These are phyloP conservation scores for Sipunculus nudus DNA, from an alignment of 2,888 invertebrate species.

Conservation along the genomic window DNA sequence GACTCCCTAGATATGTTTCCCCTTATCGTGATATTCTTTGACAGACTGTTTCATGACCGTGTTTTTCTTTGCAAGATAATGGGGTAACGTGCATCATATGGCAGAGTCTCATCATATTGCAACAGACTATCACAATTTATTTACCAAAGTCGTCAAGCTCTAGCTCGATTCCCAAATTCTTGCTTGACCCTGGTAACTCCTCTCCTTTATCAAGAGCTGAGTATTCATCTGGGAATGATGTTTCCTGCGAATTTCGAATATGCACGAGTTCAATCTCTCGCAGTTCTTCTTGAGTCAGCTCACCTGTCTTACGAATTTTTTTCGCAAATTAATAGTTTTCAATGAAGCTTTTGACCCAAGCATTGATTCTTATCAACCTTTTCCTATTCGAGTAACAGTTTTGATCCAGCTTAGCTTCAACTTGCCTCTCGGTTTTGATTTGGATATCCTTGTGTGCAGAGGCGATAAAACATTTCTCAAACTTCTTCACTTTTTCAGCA, in stretches of 20 bases:
- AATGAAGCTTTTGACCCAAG: constrained; percentile 17
- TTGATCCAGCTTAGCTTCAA: constrained; percentile 9
- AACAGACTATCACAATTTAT: background rate
- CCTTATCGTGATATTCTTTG: background rate
- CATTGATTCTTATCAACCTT: constrained; percentile 4
- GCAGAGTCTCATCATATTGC: background rate
- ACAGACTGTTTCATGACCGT: background rate
- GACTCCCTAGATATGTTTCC: background rate
- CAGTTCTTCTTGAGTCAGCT: constrained; percentile 12
- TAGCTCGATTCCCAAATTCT: constrained; percentile 6
- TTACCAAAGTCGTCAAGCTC: constrained; percentile 17
- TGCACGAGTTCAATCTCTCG: background rate
- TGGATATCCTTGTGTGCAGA: too few relatives aligned
- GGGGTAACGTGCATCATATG: background rate
- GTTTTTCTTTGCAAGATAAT: background rate
- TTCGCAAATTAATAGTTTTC: constrained; percentile 18
- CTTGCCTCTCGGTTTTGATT: too few relatives aligned
- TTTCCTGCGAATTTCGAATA: constrained; percentile 11
- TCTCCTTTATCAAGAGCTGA: background rate
- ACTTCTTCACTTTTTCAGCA: background rate
- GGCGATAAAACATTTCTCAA: too few relatives aligned
- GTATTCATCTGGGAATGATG: constrained; percentile 15
- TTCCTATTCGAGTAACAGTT: constrained; percentile 17
- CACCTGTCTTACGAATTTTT: background rate
- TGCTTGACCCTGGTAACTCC: background rate